A percentile compares a stretch with the other conserved stretches of the same genome.
phyloP scores from a whole-genome alignment of 2,113 vertebrate genomes.

The Hoplias malabaricus region DNA sequence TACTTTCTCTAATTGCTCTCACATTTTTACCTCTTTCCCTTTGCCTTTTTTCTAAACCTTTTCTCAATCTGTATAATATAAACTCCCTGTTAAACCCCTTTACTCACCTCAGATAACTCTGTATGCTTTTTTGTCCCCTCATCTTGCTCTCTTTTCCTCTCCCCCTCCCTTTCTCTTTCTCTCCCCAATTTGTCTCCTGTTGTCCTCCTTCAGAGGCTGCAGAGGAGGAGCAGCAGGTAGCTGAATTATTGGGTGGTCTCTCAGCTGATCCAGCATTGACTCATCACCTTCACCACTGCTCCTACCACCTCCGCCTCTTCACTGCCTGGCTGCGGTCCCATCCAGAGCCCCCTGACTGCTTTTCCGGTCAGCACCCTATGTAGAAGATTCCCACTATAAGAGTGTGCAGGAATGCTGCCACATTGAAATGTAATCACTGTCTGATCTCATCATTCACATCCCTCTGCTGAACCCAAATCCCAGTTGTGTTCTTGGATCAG shows the following conservation, averaged over 20 bases:
- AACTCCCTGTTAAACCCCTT: not conserved
- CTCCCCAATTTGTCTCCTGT: constrained; percentile 40
- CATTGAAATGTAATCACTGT: not conserved
- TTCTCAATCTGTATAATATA: not conserved
- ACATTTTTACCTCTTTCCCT: not conserved
- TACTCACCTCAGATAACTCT: not conserved
- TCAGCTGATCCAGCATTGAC: constrained; percentile 76
- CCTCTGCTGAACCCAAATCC: not conserved
- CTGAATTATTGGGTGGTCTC: constrained; percentile 78
- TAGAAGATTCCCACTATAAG: not conserved
- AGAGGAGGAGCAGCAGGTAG: constrained; percentile 82
- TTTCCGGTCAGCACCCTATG: constrained; percentile 74
- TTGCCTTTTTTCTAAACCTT: not conserved
- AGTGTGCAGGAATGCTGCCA: not conserved
- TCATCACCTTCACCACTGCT: constrained; percentile 84
- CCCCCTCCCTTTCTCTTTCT: not conserved
- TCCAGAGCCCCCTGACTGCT: constrained; percentile 82
- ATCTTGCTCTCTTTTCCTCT: not conserved
- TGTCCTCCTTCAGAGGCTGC: constrained; percentile 57
- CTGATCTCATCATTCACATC: not conserved
- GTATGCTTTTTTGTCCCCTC: not conserved
- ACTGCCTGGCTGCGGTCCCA: constrained; percentile 84
- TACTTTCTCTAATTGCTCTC: not conserved
- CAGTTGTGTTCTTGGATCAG: not conserved
- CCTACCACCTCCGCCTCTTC: constrained; percentile 87